These are phyloP conservation scores for Xestoiulus laeticollis DNA, from an alignment of 2,888 invertebrate genomes.

Conservation along the genomic window DNA sequence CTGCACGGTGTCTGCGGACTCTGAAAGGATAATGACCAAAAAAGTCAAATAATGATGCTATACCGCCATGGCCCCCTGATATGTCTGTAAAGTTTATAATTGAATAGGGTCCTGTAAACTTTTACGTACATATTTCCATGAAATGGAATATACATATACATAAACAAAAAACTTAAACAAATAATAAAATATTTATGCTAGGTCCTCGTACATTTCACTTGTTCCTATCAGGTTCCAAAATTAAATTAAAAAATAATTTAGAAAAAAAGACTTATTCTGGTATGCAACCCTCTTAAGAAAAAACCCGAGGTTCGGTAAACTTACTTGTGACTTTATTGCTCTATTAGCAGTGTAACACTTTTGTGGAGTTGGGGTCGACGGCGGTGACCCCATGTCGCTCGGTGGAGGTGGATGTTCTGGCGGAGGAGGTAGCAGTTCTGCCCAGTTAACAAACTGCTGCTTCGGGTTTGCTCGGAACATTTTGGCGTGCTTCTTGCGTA, in stretches of 20 bases:
- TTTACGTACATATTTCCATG: no score
- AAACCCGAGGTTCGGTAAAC: conserved; percentile 47
- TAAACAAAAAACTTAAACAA: no score
- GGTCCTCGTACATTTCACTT: no score
- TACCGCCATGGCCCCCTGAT: no score
- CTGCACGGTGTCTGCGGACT: conserved; percentile 53
- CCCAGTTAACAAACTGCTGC: conserved; percentile 61
- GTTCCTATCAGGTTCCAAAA: no score
- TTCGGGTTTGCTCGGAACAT: conserved; percentile 58
- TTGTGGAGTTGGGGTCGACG: conserved; percentile 58
- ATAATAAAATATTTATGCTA: no score
- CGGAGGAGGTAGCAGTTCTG: conserved; percentile 65
- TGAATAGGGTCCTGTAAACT: no score
- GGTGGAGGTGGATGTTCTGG: conserved; percentile 65
- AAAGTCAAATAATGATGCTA: background rate
- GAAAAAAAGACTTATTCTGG: no score
- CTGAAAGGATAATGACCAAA: background rate
- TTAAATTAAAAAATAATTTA: no score
- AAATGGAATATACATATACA: no score
- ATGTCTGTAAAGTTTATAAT: no score
- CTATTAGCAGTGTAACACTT: conserved; percentile 57
- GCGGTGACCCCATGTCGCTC: conserved; percentile 62
- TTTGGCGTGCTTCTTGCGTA: conserved; percentile 56
- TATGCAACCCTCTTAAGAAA: no score
- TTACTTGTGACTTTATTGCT: conserved; percentile 54